A percentile compares a stretch with the other conserved stretches of the same genome.
Conservation (phyloP, 2,888 invertebrate genomes). For the Trissolcus japonicus region DNA sequence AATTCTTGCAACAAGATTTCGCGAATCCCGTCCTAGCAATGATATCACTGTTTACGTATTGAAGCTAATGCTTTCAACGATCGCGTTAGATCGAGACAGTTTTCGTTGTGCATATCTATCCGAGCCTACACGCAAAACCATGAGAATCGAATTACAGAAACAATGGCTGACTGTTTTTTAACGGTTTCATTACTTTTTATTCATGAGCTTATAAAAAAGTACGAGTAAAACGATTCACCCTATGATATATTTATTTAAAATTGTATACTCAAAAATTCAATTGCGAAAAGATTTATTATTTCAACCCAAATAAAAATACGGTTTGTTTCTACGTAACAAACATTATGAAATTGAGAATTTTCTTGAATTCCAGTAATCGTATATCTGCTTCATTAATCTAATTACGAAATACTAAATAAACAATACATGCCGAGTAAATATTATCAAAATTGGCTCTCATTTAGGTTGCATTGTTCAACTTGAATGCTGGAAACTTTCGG, state of each 20-base stretch:
- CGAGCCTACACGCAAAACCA: slow-evolving; percentile 18
- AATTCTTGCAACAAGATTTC: slow-evolving; percentile 54
- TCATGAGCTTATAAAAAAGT: background rate
- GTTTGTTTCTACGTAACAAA: too few species aligned
- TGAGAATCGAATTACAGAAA: slow-evolving; percentile 6
- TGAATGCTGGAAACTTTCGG: slow-evolving; percentile 9
- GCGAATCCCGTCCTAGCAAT: slow-evolving; percentile 32
- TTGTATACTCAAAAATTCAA: too few species aligned
- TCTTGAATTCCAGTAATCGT: slow-evolving; percentile 4
- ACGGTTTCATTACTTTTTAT: slow-evolving; percentile 29
- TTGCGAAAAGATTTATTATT: too few species aligned
- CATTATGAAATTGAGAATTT: too few species aligned
- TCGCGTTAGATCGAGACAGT: slow-evolving; percentile 44
- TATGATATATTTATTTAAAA: too few species aligned
- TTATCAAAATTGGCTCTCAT: slow-evolving; percentile 24
- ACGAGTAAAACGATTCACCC: too few species aligned
- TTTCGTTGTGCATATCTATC: slow-evolving; percentile 42
- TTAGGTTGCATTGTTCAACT: slow-evolving; percentile 7
- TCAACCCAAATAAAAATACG: too few species aligned
- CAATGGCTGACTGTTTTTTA: slow-evolving; percentile 43
- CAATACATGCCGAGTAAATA: slow-evolving; percentile 25
- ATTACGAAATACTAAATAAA: slow-evolving; percentile 8
- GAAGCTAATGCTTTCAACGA: slow-evolving; percentile 61
- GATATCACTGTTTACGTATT: slow-evolving; percentile 60
- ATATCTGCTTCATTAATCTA: slow-evolving; percentile 21